Evolutionary conservation across 2,113 vertebrate species (phyloP).

Genomic region (Galbula dea): DNA sequence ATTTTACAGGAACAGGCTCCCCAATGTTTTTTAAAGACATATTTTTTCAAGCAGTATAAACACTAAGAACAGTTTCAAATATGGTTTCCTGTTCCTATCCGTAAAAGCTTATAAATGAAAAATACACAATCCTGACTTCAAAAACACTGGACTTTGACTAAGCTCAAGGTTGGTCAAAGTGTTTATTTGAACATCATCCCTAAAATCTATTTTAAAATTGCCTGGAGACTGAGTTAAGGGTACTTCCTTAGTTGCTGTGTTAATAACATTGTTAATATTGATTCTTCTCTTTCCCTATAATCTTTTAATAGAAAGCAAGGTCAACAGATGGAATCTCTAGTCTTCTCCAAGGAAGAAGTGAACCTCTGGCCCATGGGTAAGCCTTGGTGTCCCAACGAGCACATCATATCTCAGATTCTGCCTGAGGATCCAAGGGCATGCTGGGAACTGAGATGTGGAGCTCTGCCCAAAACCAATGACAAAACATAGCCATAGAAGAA

Average conservation of each 20-base stretch:
- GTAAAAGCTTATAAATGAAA: not conserved
- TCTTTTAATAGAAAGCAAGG: not conserved
- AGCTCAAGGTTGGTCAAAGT: not conserved
- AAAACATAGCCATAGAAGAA: not conserved
- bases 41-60: not conserved
- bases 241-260: not conserved
- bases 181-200: not conserved
- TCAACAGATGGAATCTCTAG: not conserved
- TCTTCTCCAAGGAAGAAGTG: not conserved
- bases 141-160: not conserved
- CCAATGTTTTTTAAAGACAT: not conserved
- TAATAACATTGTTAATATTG: not conserved
- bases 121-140: not conserved
- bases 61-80: not conserved
- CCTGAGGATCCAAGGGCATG: not conserved
- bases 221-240: not conserved
- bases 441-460: not conserved
- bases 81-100: not conserved
- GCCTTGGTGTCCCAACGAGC: not conserved
- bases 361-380: not conserved
- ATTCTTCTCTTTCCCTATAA: not conserved
- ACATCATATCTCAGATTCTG: not conserved
- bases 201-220: not conserved
- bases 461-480: not conserved
- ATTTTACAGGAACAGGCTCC: not conserved